Evolutionary conservation across 2,888 invertebrate genomes (phyloP).

Genomic region (Cylloceria caligata): DNA sequence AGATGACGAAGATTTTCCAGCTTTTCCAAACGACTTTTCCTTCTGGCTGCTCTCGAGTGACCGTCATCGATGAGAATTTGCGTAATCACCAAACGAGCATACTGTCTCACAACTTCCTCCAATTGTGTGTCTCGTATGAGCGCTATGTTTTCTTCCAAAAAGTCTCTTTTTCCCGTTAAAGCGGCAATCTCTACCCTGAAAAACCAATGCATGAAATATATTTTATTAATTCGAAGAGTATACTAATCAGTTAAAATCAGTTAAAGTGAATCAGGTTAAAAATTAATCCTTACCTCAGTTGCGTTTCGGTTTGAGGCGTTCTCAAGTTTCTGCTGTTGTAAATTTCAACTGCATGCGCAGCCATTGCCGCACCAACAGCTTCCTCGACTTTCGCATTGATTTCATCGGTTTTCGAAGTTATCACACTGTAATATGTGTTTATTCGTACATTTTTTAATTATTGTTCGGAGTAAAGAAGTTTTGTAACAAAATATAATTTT

Average conservation of each 20-base stretch:
- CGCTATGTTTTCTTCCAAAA: conserved; percentile 77
- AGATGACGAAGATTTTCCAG: conserved; percentile 75
- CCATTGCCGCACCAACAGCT: conserved; percentile 65
- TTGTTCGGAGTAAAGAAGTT: not conserved
- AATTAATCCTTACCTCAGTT: conserved; percentile 71
- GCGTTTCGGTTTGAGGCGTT: conserved; percentile 71
- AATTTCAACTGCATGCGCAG: conserved; percentile 70
- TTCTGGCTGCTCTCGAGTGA: conserved; percentile 72
- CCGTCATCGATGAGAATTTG: conserved; percentile 77
- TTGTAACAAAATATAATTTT: too few relatives aligned
- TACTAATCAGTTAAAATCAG: too few relatives aligned
- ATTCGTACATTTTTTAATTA: not conserved
- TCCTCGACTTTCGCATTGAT: conserved; percentile 71
- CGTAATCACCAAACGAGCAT: conserved; percentile 73
- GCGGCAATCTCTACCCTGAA: conserved; percentile 76
- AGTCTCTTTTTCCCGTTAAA: conserved; percentile 75
- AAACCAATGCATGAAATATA: not conserved
- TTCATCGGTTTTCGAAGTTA: conserved; percentile 72
- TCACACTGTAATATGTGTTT: conserved; percentile 66
- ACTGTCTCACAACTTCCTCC: conserved; percentile 72
- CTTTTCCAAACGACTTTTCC: conserved; percentile 73
- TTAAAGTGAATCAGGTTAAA: too few relatives aligned
- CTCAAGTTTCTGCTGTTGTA: conserved; percentile 71
- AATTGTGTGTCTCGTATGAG: conserved; percentile 75
- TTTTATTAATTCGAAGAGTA: conserved; percentile 20